Percentiles rank a stretch among this genome's conserved stretches.
Evolutionary conservation across 2,888 invertebrate genomes (phyloP).

Genomic region (Pseudanteris insignis): DNA sequence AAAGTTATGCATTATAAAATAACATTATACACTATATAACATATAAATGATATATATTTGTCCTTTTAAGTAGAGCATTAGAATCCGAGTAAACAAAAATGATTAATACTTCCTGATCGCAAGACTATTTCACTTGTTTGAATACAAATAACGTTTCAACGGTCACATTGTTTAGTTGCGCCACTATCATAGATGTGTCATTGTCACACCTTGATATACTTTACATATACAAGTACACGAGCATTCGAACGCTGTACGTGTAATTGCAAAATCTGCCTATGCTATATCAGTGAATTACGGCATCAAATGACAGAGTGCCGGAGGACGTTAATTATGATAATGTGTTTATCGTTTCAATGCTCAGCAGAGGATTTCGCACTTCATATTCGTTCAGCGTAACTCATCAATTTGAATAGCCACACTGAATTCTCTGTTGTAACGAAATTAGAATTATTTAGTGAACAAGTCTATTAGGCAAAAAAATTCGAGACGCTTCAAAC

Average conservation of each 20-base stretch:
- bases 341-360: constrained; percentile 16
- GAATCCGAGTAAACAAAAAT: constrained; percentile 29
- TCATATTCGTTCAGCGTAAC: background rate
- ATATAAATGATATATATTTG: too few species aligned
- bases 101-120: constrained; percentile 36
- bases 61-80: too few species aligned
- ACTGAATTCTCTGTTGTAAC: too few species aligned
- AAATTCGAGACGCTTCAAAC: too few species aligned
- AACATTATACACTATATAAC: too few species aligned
- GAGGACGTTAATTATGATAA: constrained; percentile 38
- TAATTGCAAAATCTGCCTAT: constrained; percentile 38
- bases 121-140: constrained; percentile 35
- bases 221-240: constrained; percentile 34
- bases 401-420: background rate
- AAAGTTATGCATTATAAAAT: too few species aligned
- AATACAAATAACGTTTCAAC: constrained; percentile 30
- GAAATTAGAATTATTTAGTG: too few species aligned
- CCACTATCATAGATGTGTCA: constrained; percentile 38
- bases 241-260: constrained; percentile 23
- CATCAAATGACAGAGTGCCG: constrained; percentile 33
- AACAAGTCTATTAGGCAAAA: too few species aligned
- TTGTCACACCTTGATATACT: constrained; percentile 42
- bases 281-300: constrained; percentile 39
- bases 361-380: constrained; percentile 20
- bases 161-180: constrained; percentile 29